phyloP scores from a whole-genome alignment of 2,888 invertebrate genomes.

The Stenotaenia linearis region DNA sequence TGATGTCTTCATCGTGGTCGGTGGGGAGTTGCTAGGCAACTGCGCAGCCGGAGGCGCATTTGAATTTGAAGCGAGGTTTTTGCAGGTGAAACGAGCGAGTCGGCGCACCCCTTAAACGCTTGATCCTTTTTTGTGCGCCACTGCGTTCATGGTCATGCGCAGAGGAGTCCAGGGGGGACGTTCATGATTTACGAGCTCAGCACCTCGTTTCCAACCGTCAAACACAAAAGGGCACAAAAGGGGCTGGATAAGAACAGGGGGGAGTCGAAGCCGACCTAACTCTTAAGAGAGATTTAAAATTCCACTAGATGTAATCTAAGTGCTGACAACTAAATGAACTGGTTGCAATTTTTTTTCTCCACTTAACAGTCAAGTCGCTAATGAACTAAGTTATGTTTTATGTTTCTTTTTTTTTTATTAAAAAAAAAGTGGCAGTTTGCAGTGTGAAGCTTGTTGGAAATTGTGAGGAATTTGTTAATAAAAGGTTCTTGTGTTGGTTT shows the following conservation, averaged over 20 bases:
- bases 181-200: not conserved
- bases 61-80: not conserved
- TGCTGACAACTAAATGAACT: constrained; percentile 19
- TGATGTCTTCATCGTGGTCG: constrained; percentile 1
- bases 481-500: not conserved
- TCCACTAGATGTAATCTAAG: not conserved
- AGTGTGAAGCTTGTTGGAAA: not conserved
- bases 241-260: constrained; percentile 12
- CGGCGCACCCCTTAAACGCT: constrained; percentile 5
- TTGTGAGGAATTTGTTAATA: not conserved
- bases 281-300: not conserved
- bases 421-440: not conserved
- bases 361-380: not conserved
- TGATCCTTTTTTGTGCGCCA: constrained; percentile 11
- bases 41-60: not conserved
- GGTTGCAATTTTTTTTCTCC: not conserved
- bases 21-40: not conserved
- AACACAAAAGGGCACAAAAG: constrained; percentile 19
- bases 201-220: constrained; percentile 13
- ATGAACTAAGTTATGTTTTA: not conserved
- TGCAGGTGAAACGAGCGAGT: not conserved
- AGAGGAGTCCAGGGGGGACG: not conserved
- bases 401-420: not conserved
- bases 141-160: constrained; percentile 6
- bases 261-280: not conserved